A percentile compares a stretch with the other conserved stretches of the same genome.
Evolutionary conservation across 2,113 vertebrate species (phyloP).

Genomic region (Pavo muticus): DNA sequence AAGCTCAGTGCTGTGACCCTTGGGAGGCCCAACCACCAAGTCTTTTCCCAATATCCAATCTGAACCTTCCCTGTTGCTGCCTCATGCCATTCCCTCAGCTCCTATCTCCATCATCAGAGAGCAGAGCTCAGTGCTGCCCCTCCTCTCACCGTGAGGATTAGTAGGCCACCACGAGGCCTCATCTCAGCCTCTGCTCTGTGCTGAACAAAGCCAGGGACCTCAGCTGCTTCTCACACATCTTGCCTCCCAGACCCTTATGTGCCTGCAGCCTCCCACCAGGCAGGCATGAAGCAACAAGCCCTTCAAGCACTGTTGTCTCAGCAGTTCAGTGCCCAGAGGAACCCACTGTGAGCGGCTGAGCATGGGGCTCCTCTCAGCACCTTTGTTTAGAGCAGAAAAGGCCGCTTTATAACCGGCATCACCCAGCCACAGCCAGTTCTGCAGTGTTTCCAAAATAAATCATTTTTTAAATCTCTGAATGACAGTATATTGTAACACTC

Average conservation of each 20-base stretch:
- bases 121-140: no score
- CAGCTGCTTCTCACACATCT: no score
- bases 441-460: not conserved
- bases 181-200: no score
- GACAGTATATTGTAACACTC: not conserved
- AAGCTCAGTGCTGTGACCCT: no score
- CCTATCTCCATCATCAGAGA: no score
- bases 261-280: not conserved
- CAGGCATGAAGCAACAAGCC: conserved; percentile 29
- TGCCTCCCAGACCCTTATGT: not conserved
- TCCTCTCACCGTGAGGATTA: no score
- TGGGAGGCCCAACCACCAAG: no score
- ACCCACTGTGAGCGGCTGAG: fast-evolving
- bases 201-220: no score
- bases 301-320: not conserved
- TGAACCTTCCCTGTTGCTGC: no score
- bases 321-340: not conserved
- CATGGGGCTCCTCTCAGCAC: not conserved
- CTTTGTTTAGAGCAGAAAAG: not conserved
- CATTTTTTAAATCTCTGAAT: not conserved
- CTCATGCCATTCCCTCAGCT: no score
- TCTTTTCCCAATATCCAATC: no score
- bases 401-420: not conserved
- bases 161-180: no score
- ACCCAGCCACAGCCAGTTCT: not conserved